phyloP scores from a whole-genome alignment of 1,140 invertebrate genomes.

The Acromyrmex heyeri region DNA sequence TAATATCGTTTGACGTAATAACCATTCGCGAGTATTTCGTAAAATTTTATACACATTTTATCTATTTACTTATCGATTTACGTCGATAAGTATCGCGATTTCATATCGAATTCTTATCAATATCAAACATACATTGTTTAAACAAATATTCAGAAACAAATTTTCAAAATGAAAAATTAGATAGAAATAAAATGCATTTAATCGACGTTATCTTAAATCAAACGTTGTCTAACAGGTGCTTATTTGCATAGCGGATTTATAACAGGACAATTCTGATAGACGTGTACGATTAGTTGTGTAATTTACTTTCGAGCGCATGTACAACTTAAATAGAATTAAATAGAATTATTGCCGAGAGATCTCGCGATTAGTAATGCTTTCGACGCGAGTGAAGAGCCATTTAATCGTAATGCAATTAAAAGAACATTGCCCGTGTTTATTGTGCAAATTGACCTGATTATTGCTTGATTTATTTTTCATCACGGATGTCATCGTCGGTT shows the following conservation, averaged over 20 bases:
- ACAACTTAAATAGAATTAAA: not conserved
- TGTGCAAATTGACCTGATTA: not conserved
- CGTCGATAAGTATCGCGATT: no score
- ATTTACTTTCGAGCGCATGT: not conserved
- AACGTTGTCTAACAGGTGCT: not conserved
- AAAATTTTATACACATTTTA: conserved; percentile 11
- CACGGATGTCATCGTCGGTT: not conserved
- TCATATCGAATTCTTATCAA: not conserved
- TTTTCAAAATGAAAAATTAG: not conserved
- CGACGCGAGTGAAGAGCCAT: not conserved
- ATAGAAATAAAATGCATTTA: not conserved
- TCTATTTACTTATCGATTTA: not conserved
- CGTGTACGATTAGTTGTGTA: not conserved
- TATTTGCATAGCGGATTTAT: not conserved
- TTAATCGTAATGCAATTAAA: conserved; percentile 20
- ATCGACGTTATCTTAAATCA: not conserved
- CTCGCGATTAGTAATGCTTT: conserved; percentile 23
- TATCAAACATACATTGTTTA: not conserved
- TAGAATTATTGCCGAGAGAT: not conserved
- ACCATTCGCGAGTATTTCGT: not conserved
- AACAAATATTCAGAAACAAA: not conserved
- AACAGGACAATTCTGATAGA: conserved; percentile 4
- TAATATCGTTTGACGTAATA: not conserved
- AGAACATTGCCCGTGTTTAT: not conserved
- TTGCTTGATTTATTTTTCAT: conserved; percentile 14